Conservation (phyloP, 64 coral and sea anemone species). For the Pachyseris speciosa region DNA sequence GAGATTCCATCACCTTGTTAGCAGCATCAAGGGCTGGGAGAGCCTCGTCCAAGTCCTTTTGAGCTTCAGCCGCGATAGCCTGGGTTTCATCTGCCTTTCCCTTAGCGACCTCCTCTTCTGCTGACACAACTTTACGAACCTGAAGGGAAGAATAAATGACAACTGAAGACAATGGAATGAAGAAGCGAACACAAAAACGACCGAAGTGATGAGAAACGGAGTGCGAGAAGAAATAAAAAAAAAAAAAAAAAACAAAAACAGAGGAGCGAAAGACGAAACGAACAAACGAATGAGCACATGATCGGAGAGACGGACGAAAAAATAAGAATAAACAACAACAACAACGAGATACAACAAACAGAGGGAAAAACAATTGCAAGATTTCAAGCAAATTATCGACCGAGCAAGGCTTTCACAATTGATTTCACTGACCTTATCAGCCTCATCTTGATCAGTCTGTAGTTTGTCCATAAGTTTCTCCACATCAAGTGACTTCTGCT, state of each 20-base stretch:
- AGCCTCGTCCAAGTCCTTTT: constrained; percentile 94
- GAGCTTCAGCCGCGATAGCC: constrained; percentile 94
- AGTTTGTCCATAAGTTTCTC: constrained; percentile 99
- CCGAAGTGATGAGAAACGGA: no score
- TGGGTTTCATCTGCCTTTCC: constrained; percentile 94
- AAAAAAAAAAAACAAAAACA: no score
- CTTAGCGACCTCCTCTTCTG: constrained; percentile 94
- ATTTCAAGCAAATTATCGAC: no score
- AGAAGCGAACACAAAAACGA: not conserved
- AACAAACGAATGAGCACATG: no score
- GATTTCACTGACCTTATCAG: constrained; percentile 90
- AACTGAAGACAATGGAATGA: not conserved
- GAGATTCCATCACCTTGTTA: constrained; percentile 94
- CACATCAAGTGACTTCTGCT: constrained; percentile 96
- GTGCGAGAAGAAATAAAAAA: no score
- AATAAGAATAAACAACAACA: no score
- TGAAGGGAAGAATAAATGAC: not conserved
- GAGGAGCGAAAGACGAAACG: no score
- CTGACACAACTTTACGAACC: constrained; percentile 95
- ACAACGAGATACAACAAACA: no score
- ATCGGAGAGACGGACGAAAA: no score
- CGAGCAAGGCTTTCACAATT: no score
- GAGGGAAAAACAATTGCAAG: no score
- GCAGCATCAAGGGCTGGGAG: constrained; percentile 90
- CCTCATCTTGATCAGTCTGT: constrained; percentile 96